phyloP scores from a whole-genome alignment of 1,140 invertebrate species.

The Mactra quadrangularis region DNA sequence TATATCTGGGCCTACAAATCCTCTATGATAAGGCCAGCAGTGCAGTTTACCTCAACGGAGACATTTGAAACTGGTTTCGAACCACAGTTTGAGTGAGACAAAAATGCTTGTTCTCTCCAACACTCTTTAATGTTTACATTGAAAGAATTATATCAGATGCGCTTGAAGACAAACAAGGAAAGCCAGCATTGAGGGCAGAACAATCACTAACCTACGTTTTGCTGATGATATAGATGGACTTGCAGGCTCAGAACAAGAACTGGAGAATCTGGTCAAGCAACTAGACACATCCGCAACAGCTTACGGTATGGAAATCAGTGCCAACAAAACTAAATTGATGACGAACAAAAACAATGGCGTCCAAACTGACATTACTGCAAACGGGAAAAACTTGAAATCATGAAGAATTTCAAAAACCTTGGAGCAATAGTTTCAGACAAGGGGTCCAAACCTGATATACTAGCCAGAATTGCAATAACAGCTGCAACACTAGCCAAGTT shows the following conservation, averaged over 20 bases:
- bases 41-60: conserved; percentile 56
- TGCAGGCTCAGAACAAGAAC: too few species aligned
- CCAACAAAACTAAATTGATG: conserved; percentile 60
- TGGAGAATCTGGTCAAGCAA: conserved; percentile 32
- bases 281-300: not conserved
- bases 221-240: conserved; percentile 63
- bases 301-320: conserved; percentile 60
- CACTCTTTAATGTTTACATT: conserved; percentile 61
- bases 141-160: conserved; percentile 58
- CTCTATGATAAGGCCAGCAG: conserved; percentile 57
- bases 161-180: conserved; percentile 53
- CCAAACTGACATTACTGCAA: conserved; percentile 34
- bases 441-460: conserved; percentile 53
- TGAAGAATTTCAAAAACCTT: conserved; percentile 18
- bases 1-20: conserved; percentile 32
- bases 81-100: conserved; percentile 64
- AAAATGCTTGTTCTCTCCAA: conserved; percentile 63
- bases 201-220: conserved; percentile 59
- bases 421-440: conserved; percentile 35
- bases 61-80: conserved; percentile 55
- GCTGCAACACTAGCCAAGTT: conserved; percentile 27
- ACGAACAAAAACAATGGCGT: conserved; percentile 28
- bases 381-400: conserved; percentile 37
- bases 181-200: conserved; percentile 59
- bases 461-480: conserved; percentile 22